Percentiles rank a stretch among this genome's conserved stretches.
These are phyloP conservation scores for Archaeoteleia sp. DNA, from an alignment of 2,888 invertebrate genomes.

Conservation along the genomic window DNA sequence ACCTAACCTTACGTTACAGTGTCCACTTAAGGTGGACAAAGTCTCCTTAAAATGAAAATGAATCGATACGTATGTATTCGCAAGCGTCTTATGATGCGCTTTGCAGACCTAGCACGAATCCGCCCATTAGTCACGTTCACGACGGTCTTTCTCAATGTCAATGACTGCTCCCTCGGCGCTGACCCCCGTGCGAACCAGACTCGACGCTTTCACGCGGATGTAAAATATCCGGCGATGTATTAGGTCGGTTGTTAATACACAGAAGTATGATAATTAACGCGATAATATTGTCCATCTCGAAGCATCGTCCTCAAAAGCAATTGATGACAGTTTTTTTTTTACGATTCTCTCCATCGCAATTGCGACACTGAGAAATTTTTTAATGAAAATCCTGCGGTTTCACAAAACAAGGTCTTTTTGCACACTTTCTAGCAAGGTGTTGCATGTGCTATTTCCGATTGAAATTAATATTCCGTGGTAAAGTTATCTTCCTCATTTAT, in stretches of 20 bases:
- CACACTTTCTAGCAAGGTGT: background rate
- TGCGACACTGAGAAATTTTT: too few relatives aligned
- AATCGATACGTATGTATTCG: constrained; percentile 3
- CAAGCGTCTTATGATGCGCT: constrained; percentile 49
- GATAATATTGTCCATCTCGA: background rate
- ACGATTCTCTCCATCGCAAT: too few relatives aligned
- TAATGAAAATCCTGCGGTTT: too few relatives aligned
- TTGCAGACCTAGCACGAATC: constrained; percentile 47
- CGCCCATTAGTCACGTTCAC: constrained; percentile 60
- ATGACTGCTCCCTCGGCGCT: constrained; percentile 65
- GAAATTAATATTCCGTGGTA: too few relatives aligned
- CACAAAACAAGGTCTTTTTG: too few relatives aligned
- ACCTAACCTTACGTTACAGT: too few relatives aligned
- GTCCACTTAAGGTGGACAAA: too few relatives aligned
- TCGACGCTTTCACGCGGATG: constrained; percentile 63
- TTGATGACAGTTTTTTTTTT: too few relatives aligned
- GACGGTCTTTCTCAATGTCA: constrained; percentile 63
- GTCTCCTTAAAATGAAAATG: background rate
- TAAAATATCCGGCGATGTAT: constrained; percentile 38
- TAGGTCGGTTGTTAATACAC: constrained; percentile 8
- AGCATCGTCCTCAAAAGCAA: too few relatives aligned
- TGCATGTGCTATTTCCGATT: background rate
- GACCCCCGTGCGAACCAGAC: constrained; percentile 62
- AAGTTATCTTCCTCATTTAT: too few relatives aligned
- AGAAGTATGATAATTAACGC: constrained; percentile 21